Conservation (phyloP, 1,140 invertebrate species). For the Drosophila jambulina region DNA sequence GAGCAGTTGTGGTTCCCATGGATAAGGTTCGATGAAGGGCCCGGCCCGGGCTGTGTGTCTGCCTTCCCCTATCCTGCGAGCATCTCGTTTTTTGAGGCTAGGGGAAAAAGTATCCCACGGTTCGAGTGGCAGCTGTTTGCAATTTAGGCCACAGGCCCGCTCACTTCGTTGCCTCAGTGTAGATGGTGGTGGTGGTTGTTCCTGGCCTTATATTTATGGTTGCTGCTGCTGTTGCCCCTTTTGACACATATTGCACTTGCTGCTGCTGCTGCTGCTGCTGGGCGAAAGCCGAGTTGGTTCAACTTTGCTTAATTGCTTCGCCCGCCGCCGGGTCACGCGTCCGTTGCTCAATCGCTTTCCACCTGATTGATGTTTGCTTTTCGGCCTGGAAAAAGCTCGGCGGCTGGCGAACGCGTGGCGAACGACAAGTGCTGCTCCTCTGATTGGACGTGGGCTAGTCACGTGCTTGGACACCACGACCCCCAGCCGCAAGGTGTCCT, state of each 20-base stretch:
- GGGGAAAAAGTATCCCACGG: slow-evolving; percentile 84
- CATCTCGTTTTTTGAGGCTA: slow-evolving; percentile 47
- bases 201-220: slow-evolving; percentile 23
- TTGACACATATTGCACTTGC: slow-evolving; percentile 76
- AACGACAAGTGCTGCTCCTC: slow-evolving; percentile 49
- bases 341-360: slow-evolving; percentile 48
- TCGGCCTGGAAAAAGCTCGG: slow-evolving; percentile 33
- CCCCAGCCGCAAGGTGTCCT: slow-evolving; percentile 45
- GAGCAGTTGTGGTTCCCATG: slow-evolving; percentile 85
- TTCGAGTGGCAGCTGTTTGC: slow-evolving; percentile 84
- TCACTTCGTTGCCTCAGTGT: slow-evolving; percentile 48
- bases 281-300: slow-evolving; percentile 56
- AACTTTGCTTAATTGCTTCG: slow-evolving; percentile 66
- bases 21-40: slow-evolving; percentile 74
- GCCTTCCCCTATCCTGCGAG: slow-evolving; percentile 48
- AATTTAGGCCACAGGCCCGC: slow-evolving; percentile 81
- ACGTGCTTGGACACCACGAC: slow-evolving; percentile 39
- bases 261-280: slow-evolving; percentile 39
- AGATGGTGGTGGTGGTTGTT: slow-evolving; percentile 26
- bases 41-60: slow-evolving; percentile 16
- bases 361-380: slow-evolving; percentile 68
- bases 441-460: slow-evolving; percentile 61
- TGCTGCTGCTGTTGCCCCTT: slow-evolving; percentile 50
- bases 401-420: slow-evolving; percentile 51
- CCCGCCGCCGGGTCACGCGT: slow-evolving; percentile 60